These are phyloP conservation scores for Ceratitis capitata DNA, from an alignment of 1,140 invertebrate genomes.

Conservation along the genomic window DNA sequence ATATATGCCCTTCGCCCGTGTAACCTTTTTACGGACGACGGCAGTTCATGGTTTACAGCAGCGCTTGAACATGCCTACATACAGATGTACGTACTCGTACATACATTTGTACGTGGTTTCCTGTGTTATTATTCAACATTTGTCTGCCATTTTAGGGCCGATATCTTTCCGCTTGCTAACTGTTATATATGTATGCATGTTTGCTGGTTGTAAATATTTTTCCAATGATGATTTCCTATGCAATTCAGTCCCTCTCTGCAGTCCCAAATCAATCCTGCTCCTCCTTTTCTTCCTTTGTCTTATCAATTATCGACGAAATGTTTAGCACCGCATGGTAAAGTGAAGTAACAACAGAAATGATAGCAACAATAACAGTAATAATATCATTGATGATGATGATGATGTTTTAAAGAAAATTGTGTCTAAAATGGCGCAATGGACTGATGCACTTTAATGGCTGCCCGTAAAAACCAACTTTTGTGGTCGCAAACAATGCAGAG, in stretches of 20 bases:
- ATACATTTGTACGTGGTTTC: no score
- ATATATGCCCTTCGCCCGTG: background rate
- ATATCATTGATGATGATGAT: background rate
- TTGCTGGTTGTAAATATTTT: background rate
- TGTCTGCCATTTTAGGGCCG: background rate
- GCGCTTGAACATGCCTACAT: no score
- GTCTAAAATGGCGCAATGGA: background rate
- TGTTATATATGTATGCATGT: background rate
- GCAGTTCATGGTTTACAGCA: background rate
- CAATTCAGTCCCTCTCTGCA: no score
- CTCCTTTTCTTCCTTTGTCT: background rate
- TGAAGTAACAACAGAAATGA: no score
- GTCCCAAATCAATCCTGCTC: background rate
- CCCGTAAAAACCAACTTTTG: background rate
- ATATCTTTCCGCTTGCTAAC: background rate
- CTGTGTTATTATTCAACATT: background rate
- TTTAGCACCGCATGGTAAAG: background rate
- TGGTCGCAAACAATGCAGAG: background rate
- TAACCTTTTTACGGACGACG: background rate
- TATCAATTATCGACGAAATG: slow-evolving; percentile 15
- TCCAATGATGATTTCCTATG: background rate
- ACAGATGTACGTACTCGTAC: no score
- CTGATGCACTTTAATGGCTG: background rate
- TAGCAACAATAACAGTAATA: background rate
- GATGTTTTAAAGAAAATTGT: background rate